phyloP scores from a whole-genome alignment of 1,140 invertebrate species.

The Danaus melanippus region DNA sequence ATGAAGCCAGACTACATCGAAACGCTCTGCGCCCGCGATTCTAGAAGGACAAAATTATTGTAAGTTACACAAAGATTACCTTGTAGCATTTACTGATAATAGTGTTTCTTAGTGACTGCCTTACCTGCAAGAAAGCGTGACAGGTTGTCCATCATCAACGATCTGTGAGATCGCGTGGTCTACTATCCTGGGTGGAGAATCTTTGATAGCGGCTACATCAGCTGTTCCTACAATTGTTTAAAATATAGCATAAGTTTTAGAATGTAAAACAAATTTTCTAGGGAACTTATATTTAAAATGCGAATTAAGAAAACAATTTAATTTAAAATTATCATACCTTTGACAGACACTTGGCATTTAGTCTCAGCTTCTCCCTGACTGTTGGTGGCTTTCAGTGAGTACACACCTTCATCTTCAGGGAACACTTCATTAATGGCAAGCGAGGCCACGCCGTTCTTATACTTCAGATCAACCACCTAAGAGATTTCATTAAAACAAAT shows the following conservation, averaged over 20 bases:
- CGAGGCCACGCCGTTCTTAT: slow-evolving; percentile 88
- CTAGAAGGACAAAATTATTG: slow-evolving; percentile 41
- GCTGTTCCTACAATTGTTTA: slow-evolving; percentile 60
- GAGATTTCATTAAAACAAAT: slow-evolving; percentile 47
- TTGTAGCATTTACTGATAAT: not conserved
- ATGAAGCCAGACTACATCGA: slow-evolving; percentile 95
- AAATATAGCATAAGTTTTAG: slow-evolving; percentile 5
- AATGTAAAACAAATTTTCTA: too few species aligned
- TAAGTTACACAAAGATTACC: too few species aligned
- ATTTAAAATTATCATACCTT: slow-evolving; percentile 76
- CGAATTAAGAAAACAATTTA: too few species aligned
- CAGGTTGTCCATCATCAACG: slow-evolving; percentile 89
- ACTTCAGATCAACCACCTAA: slow-evolving; percentile 91
- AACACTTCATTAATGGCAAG: slow-evolving; percentile 92
- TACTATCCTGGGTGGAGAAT: slow-evolving; percentile 82
- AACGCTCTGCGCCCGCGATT: slow-evolving; percentile 89
- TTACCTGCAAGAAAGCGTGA: slow-evolving; percentile 83
- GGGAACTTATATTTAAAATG: too few species aligned
- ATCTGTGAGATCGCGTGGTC: slow-evolving; percentile 85
- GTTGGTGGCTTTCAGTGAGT: slow-evolving; percentile 91
- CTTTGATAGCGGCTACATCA: slow-evolving; percentile 41
- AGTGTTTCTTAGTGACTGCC: too few species aligned
- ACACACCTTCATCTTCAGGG: slow-evolving; percentile 94
- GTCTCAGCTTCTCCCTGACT: slow-evolving; percentile 88
- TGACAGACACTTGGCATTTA: slow-evolving; percentile 85